phyloP scores from a whole-genome alignment of 2,113 vertebrate species.

The Empidonax alnorum region DNA sequence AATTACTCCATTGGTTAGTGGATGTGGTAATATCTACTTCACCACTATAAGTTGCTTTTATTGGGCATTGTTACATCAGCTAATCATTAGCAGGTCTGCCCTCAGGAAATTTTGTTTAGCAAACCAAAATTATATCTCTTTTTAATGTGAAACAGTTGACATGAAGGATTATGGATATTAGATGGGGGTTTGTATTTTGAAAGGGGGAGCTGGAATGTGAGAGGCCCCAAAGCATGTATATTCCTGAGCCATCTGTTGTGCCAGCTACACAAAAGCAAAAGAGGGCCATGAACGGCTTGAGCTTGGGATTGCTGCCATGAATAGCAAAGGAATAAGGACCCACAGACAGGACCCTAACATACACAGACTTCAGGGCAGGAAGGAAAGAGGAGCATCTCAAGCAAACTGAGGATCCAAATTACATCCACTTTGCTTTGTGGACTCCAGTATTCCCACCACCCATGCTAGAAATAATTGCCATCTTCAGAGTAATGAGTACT shows the following conservation, averaged over 20 bases:
- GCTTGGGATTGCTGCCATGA: neutral
- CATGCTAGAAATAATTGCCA: neutral
- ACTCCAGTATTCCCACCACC: neutral
- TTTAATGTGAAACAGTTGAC: slow-evolving; percentile 64
- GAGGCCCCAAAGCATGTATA: neutral
- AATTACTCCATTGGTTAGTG: neutral
- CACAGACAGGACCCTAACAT: neutral
- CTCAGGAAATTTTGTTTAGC: slow-evolving; percentile 57
- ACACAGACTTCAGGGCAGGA: neutral
- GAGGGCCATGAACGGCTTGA: neutral
- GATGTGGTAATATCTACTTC: slow-evolving; percentile 25
- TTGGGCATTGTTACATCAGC: slow-evolving; percentile 34
- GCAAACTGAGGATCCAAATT: neutral
- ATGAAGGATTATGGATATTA: slow-evolving; percentile 45
- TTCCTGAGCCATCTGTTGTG: slow-evolving; percentile 12
- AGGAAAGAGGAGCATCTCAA: neutral
- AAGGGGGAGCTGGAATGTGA: slow-evolving; percentile 24
- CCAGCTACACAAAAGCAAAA: slow-evolving; percentile 13
- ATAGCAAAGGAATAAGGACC: neutral
- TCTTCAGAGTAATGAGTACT: neutral
- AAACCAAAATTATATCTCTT: slow-evolving; percentile 45
- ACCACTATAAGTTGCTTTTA: slow-evolving; percentile 27
- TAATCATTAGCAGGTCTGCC: slow-evolving; percentile 66
- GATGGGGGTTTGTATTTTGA: slow-evolving; percentile 8
- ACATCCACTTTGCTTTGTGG: neutral